Evolutionary conservation across 2,888 invertebrate genomes (phyloP).

Genomic region (Pollenia angustigena): DNA sequence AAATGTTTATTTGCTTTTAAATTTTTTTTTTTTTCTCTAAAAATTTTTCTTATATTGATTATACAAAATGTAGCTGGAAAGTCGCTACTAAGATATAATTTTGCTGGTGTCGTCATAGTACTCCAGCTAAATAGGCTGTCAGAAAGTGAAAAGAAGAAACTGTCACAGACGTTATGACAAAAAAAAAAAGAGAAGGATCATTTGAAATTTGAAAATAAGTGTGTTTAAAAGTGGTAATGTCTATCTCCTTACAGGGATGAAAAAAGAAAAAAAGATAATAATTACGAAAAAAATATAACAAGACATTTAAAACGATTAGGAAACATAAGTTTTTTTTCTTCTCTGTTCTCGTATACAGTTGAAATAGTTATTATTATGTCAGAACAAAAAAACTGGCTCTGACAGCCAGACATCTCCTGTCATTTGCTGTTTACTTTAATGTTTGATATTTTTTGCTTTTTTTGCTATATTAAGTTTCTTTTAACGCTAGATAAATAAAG

Average conservation of each 20-base stretch:
- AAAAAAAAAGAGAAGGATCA: slow-evolving; percentile 16
- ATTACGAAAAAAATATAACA: neutral
- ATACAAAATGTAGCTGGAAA: slow-evolving; percentile 7
- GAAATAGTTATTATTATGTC: slow-evolving; percentile 45
- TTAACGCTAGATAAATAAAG: neutral
- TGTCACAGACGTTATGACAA: slow-evolving; percentile 33
- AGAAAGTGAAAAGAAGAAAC: neutral
- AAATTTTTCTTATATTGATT: slow-evolving; percentile 51
- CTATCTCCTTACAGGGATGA: slow-evolving; percentile 31
- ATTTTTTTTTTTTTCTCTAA: neutral
- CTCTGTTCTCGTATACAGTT: slow-evolving; percentile 31
- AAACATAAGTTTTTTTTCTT: slow-evolving; percentile 51
- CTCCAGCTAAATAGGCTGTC: slow-evolving; percentile 29
- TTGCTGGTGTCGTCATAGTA: slow-evolving; percentile 8
- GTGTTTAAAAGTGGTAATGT: slow-evolving; percentile 15
- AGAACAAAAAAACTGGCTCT: slow-evolving; percentile 30
- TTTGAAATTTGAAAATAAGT: slow-evolving; percentile 50
- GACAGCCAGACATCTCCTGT: slow-evolving; percentile 61
- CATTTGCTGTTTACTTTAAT: slow-evolving; percentile 68
- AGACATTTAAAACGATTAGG: slow-evolving; percentile 56
- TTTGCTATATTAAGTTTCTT: neutral
- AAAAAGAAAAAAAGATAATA: slow-evolving; percentile 17
- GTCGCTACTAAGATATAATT: neutral
- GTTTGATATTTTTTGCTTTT: slow-evolving; percentile 47
- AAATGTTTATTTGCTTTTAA: slow-evolving; percentile 38